A percentile compares a stretch with the other conserved stretches of the same genome.
These are phyloP conservation scores for Pachyseris speciosa DNA, from an alignment of 64 coral and sea anemone genomes.

Conservation along the genomic window DNA sequence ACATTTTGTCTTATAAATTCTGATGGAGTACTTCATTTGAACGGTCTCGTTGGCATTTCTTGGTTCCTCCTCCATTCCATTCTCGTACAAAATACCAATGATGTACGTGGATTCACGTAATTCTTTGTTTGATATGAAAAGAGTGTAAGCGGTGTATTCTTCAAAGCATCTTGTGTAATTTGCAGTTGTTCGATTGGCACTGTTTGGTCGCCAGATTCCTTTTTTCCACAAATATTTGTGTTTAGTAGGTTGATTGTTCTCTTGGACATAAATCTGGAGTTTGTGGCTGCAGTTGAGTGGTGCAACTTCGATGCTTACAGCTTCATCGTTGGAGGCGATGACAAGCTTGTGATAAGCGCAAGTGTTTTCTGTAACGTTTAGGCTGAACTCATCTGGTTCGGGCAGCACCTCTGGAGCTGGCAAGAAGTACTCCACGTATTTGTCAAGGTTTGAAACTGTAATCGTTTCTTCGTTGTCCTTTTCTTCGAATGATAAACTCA, in stretches of 20 bases:
- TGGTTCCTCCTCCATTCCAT: not conserved
- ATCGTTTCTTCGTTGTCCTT: constrained; percentile 41
- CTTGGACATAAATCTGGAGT: constrained; percentile 34
- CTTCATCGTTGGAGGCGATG: constrained; percentile 48
- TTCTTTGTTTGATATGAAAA: constrained; percentile 69
- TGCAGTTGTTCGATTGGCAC: not conserved
- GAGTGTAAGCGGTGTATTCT: constrained; percentile 19
- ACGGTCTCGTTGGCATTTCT: constrained; percentile 3
- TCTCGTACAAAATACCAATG: constrained; percentile 33
- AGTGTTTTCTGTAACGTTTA: not conserved
- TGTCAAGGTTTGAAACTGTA: constrained; percentile 47
- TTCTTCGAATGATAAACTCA: constrained; percentile 65
- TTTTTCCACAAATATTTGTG: constrained; percentile 53
- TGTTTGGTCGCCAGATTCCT: not conserved
- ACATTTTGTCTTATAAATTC: constrained; percentile 73
- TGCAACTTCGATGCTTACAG: constrained; percentile 61
- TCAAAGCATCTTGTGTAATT: constrained; percentile 50
- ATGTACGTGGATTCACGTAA: constrained; percentile 15
- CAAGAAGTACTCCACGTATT: constrained; percentile 66
- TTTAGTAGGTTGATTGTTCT: constrained; percentile 30
- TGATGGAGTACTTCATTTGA: constrained; percentile 44
- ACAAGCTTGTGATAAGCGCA: constrained; percentile 63
- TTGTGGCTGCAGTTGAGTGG: constrained; percentile 62
- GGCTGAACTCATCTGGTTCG: constrained; percentile 29
- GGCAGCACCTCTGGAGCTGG: constrained; percentile 23